phyloP scores from a whole-genome alignment of 2,797 vertebrate genomes.

The Brachymystax lenok region DNA sequence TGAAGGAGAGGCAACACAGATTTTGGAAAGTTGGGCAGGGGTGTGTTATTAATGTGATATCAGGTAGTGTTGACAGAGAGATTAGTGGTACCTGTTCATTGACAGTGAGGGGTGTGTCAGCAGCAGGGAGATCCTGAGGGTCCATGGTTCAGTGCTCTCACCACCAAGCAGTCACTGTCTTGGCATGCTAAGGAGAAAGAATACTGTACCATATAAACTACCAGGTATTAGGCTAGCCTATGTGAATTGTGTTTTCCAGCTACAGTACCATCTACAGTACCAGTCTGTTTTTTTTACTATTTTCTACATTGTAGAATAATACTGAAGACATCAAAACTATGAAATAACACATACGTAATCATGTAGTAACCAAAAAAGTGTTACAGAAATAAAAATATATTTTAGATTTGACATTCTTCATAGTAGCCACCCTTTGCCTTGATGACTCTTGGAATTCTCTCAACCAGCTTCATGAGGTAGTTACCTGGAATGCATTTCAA shows the following conservation, averaged over 20 bases:
- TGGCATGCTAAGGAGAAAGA: slow-evolving; percentile 74
- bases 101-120: slow-evolving; percentile 86
- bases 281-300: too few species aligned
- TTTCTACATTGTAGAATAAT: too few species aligned
- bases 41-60: neutral
- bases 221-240: neutral
- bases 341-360: too few species aligned
- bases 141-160: slow-evolving; percentile 80
- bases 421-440: too few species aligned
- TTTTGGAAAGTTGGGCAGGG: slow-evolving; percentile 5
- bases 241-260: neutral
- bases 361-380: too few species aligned
- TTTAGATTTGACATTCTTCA: too few species aligned
- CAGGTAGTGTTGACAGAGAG: neutral
- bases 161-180: slow-evolving; percentile 60
- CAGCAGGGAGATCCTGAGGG: slow-evolving; percentile 79
- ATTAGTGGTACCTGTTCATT: slow-evolving; percentile 87
- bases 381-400: too few species aligned
- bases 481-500: too few species aligned
- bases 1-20: slow-evolving; percentile 6
- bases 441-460: too few species aligned
- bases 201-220: slow-evolving; percentile 14
- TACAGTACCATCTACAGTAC: neutral
- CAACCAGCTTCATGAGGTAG: too few species aligned
- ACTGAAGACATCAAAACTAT: too few species aligned